Base-by-base conservation (phyloP, 2,113 vertebrate species). In the Hiodon alosoides region DNA sequence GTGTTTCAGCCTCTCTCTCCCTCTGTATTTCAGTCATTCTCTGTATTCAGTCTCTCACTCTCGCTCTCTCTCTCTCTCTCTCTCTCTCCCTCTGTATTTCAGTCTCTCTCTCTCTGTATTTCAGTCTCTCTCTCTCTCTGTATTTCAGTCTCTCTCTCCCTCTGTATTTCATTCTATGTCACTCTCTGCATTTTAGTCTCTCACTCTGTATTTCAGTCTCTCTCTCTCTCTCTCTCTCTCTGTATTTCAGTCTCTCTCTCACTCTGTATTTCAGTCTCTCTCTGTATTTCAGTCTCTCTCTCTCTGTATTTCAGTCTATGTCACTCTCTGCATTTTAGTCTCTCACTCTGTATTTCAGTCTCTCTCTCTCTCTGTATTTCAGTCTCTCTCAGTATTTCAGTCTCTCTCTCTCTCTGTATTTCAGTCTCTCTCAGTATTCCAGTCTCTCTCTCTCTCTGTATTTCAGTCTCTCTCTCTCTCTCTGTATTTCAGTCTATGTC, bases 181-280 rank as follows among this genome's bases (percentile, higher is more conserved):
- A 3, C 53, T 31, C 11, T 46, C 8, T 73, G n/a, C n/a, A n/a
- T n/a, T n/a, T n/a, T n/a, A n/a, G n/a, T 31, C 31, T 3, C 2
- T 17, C 55, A 14, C 57, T 59, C 13, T 48, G 70, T 5, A 3
- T 59, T 69, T 69, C 76, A 65, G 48, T 10, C 14, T 13, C 10
- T 14, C 72, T 74, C 74, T n/a, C n/a, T 57, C 68, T 77, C 52
- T 67, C 51, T 5, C 53, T 31, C 53, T 31, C 11, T 47, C 8
- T 73, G 31, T 31, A 31, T n/a, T 31, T 31, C 31, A 31, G 31
- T 2, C 31, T 31, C 31, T 31, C 31, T 3, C 2, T 17, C 55
- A 11, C 57, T 59, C 13, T 60, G 70, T 5, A 3, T 59, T 69
- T 69, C 76, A 66, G 48, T 10, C n/a, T 13, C 74, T 57, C 72